Evolutionary conservation across 1,140 invertebrate species (phyloP).

Genomic region (Lepidurus couesii): DNA sequence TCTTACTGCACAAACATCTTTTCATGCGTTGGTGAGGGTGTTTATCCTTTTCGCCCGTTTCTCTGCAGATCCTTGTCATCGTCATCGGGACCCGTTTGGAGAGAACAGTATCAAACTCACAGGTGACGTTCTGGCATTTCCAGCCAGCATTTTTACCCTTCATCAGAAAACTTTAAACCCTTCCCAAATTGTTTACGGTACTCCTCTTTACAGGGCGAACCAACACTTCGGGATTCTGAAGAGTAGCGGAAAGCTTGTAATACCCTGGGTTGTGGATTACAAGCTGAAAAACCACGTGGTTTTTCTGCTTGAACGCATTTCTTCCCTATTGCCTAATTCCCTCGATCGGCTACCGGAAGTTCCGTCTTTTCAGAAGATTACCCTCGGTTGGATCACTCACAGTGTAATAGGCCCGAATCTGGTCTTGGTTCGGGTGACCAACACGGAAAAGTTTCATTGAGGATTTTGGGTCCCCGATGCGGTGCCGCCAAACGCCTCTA

Average conservation of each 20-base stretch:
- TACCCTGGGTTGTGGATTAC: too few relatives aligned
- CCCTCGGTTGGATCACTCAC: not conserved
- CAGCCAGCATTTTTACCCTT: not conserved
- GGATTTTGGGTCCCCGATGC: not conserved
- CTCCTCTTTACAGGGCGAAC: not conserved
- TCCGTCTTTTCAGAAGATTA: constrained; percentile 6
- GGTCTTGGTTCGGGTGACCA: not conserved
- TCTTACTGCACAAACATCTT: constrained; percentile 10
- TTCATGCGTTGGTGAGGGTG: not conserved
- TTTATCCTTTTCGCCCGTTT: not conserved
- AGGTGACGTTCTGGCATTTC: not conserved
- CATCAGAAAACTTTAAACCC: not conserved
- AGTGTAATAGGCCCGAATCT: not conserved
- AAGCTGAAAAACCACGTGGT: not conserved
- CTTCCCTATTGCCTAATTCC: not conserved
- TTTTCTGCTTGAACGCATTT: constrained; percentile 18
- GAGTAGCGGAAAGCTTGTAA: too few relatives aligned
- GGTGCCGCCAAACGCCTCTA: not conserved
- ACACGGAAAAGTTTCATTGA: not conserved
- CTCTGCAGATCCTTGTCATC: not conserved
- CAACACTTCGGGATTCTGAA: not conserved
- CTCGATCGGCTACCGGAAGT: constrained; percentile 9
- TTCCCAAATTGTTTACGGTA: not conserved
- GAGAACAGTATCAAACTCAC: not conserved
- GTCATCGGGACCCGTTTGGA: not conserved